These are phyloP conservation scores for Cirrhinus molitorella DNA, from an alignment of 2,797 vertebrate genomes.

Conservation along the genomic window DNA sequence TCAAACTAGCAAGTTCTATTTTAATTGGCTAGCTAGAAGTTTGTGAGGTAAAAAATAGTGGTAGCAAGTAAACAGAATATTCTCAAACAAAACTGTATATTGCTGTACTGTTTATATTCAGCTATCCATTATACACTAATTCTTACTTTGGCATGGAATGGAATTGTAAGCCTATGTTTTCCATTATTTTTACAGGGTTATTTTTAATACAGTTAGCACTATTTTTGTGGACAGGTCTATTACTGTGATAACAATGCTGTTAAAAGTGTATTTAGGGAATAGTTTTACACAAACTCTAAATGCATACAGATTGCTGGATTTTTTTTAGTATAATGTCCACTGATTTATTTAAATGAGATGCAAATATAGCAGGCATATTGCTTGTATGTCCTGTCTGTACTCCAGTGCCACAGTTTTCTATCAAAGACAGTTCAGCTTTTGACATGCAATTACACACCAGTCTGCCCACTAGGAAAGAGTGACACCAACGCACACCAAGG, in stretches of 20 bases:
- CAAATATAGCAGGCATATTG: background rate
- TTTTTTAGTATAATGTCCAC: background rate
- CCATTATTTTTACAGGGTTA: background rate
- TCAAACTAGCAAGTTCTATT: background rate
- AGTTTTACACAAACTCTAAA: background rate
- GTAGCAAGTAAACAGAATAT: background rate
- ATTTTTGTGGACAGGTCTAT: background rate
- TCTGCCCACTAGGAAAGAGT: slow-evolving; percentile 2
- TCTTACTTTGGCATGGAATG: background rate
- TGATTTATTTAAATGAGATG: slow-evolving; percentile 4
- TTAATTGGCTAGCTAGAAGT: background rate
- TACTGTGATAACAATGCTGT: background rate
- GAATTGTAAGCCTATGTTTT: background rate
- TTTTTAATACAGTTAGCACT: background rate
- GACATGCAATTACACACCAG: slow-evolving; percentile 24
- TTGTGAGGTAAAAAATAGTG: background rate
- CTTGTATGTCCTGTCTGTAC: background rate
- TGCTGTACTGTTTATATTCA: background rate
- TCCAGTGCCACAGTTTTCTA: background rate
- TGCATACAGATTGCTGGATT: background rate
- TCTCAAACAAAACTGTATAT: background rate
- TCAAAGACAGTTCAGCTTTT: slow-evolving; percentile 20
- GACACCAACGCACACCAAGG: background rate
- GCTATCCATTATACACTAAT: background rate
- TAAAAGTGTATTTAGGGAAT: background rate